Base-by-base conservation (phyloP, 2,113 vertebrate genomes). In the Aspidoscelis tigris region DNA sequence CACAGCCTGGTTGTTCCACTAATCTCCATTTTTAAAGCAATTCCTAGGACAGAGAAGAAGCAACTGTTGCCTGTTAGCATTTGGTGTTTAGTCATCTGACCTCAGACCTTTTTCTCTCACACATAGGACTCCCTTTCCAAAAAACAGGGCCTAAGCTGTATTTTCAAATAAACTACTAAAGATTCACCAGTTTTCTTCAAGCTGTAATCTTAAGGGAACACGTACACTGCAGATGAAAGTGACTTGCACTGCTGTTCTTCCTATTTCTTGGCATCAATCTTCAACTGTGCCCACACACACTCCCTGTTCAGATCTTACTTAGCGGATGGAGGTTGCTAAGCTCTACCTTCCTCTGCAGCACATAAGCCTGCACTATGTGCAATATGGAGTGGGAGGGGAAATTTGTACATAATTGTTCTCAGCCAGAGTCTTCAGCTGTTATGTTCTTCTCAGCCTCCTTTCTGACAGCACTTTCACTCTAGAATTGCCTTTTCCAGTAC, bases 341-440 rank as follows among this genome's bases (percentile, higher is more conserved):
- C 64, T 21, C 24, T 64, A 68, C 22, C 78, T 69, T 69, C 44
- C 33, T 16, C 43, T 80, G 26, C 26, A 50, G 26, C 65, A 80
- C 43, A 80, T 33, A 47, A 69, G 43, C 26, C 21, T 24, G 78
- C 10, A 80, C 14, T 50, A 26, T 82, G 71, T 33, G 16, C 12
- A 16, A 43, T 58, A 73, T 26, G 14, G 50, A 82, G 69, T 74
- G 14, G 55, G 71, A 74, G 55, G 21, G 16, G 44, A 73, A 82
- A 74, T 39, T 55, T 58, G 39, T 74, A 41, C 55, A 64, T 74
- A 21, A 61, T 58, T 74, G n/a, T 82, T 73, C 71, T 47, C 61
- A 65, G 80, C 71, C 41, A 82, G 24, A 4, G n/a, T 65, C 55
- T 41, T 55, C 79, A 81, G 66, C 79, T 71, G 47, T 71, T 66